These are phyloP conservation scores for Zelleria hepariella DNA, from an alignment of 2,888 invertebrate species.

Conservation along the genomic window DNA sequence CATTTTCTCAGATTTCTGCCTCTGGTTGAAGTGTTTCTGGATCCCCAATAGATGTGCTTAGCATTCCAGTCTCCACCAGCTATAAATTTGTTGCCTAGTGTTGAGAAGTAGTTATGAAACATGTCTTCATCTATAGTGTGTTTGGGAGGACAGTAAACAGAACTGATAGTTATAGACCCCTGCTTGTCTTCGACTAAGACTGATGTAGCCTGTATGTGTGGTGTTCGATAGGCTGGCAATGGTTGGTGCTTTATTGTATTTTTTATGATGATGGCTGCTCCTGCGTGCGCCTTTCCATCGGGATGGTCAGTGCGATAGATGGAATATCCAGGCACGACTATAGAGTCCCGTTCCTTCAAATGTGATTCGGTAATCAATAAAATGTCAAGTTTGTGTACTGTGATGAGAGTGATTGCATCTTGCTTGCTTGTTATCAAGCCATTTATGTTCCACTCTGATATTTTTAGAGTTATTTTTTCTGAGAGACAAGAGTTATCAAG, in stretches of 20 bases:
- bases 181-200: slow-evolving; percentile 3
- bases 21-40: slow-evolving; percentile 9
- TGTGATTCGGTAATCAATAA: slow-evolving; percentile 18
- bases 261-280: slow-evolving; percentile 13
- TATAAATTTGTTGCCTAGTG: slow-evolving; percentile 11
- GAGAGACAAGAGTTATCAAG: too few species aligned
- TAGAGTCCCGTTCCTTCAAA: slow-evolving; percentile 11
- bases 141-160: slow-evolving; percentile 11
- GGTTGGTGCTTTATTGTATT: slow-evolving; percentile 8
- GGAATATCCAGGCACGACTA: slow-evolving; percentile 13
- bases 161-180: neutral
- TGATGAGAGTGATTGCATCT: slow-evolving; percentile 12
- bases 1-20: slow-evolving; percentile 11
- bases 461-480: slow-evolving; percentile 9
- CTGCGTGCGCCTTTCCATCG: slow-evolving; percentile 19
- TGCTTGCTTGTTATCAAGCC: slow-evolving; percentile 15
- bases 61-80: slow-evolving; percentile 11
- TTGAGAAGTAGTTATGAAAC: slow-evolving; percentile 4
- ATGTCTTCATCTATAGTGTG: slow-evolving; percentile 7
- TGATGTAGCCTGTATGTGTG: slow-evolving; percentile 10
- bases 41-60: slow-evolving; percentile 7
- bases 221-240: slow-evolving; percentile 2
- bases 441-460: slow-evolving; percentile 20
- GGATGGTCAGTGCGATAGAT: slow-evolving; percentile 20
- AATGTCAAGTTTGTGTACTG: slow-evolving; percentile 15